Base-by-base conservation (phyloP, 1,140 invertebrate species). In the Heterodera schachtii region DNA sequence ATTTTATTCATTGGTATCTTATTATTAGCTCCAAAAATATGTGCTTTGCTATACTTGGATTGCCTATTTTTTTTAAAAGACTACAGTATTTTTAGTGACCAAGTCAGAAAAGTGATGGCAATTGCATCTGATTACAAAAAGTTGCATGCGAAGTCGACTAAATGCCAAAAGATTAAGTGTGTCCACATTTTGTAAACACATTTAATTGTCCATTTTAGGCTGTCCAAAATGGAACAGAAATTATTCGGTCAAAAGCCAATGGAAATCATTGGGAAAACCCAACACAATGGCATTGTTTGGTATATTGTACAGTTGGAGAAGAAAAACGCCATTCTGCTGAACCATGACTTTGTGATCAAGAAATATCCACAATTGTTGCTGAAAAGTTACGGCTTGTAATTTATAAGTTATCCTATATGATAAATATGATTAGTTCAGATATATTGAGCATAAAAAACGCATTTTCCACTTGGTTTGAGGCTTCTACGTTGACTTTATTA, bases 241-340 rank as follows among this genome's bases (percentile, higher is more conserved):
- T 76, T 57, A 41, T 3, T 21, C 66, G 75, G 75, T 2, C 4
- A 19, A 44, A 76, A 76, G 57, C 75, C 75, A 8, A 16, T 76
- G 16, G 19, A 52, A 76, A 76, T 76, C 46, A 52, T 76, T 76
- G 75, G 75, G 6, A n/a, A 76, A 60, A 76, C 75, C 21, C n/a
- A 2, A 16, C 66, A 43, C 43, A 64, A 66, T n/a, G 75, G 66
- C 16, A 76, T 66, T 64, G 19, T 76, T 49, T 76, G 66, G 57
- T 52, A 64, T 57, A 43, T 76, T 7, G 19, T 76, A 8, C 57
- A 57, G 46, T n/a, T 76, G 13, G 75, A 52, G 7, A 66, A 52
- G 41, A 47, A 13, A 7, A 76, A 41, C 66, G 75, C 75, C 19
- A 6, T 76, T 41, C n/a, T 76, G 57, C 66, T 76, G 19, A 57